These are phyloP conservation scores for Hippocampus comes DNA, from an alignment of 2,113 vertebrate species.

Conservation along the genomic window DNA sequence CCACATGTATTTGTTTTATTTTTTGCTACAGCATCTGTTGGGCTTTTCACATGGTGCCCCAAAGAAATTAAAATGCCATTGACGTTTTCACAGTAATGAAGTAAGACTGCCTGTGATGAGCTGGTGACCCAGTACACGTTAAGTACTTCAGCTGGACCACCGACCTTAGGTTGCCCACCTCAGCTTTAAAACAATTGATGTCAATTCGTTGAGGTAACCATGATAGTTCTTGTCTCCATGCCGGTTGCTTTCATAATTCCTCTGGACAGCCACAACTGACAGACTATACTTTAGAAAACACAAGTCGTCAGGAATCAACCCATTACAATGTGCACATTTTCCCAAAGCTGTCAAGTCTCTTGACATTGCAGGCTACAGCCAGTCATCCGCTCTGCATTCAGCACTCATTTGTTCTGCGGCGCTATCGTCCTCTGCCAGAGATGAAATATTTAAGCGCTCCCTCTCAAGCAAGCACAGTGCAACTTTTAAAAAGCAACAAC, in stretches of 20 bases:
- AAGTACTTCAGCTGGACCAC: not conserved
- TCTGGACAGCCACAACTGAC: constrained; percentile 1
- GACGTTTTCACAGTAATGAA: not conserved
- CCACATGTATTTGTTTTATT: not conserved
- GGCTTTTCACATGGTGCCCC: not conserved
- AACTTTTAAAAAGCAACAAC: constrained; percentile 34
- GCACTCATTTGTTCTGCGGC: constrained; percentile 46
- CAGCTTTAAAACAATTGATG: too few relatives aligned
- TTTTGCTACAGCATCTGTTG: not conserved
- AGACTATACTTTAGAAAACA: constrained; percentile 21
- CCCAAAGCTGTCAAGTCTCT: constrained; percentile 39
- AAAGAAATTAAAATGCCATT: not conserved
- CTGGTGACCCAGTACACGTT: too few relatives aligned
- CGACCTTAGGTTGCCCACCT: too few relatives aligned
- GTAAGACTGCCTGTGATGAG: too few relatives aligned
- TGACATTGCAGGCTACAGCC: constrained; percentile 8
- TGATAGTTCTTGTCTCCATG: not conserved
- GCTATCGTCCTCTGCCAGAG: constrained; percentile 36
- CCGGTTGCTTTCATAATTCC: not conserved
- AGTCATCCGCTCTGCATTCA: constrained; percentile 29
- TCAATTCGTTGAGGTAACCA: not conserved
- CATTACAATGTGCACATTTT: constrained; percentile 38
- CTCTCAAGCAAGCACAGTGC: constrained; percentile 39
- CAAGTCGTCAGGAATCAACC: constrained; percentile 31
- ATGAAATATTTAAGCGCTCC: constrained; percentile 48